These are phyloP conservation scores for Elaphurus davidianus DNA, from an alignment of 2,113 vertebrate genomes.

Conservation along the genomic window DNA sequence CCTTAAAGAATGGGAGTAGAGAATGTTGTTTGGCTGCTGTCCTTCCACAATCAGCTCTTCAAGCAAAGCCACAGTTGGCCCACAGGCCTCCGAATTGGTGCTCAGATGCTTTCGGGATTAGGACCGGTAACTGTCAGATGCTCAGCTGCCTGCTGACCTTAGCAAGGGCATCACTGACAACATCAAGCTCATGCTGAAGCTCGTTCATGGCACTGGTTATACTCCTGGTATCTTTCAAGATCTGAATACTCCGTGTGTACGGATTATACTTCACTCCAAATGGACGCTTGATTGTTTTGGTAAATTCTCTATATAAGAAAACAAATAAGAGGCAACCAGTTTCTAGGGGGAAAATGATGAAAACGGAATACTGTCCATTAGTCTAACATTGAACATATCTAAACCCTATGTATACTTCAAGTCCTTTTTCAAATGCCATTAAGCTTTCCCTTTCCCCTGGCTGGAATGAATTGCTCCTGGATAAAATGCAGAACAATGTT, in stretches of 20 bases:
- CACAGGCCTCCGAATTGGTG: not conserved
- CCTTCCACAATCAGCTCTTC: not conserved
- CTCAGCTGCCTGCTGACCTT: constrained; percentile 90
- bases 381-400: not conserved
- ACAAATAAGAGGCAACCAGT: constrained; percentile 31
- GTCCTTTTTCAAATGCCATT: not conserved
- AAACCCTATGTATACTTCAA: not conserved
- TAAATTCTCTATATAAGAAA: constrained; percentile 90
- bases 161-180: constrained; percentile 91
- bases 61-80: not conserved
- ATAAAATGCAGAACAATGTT: constrained; percentile 3
- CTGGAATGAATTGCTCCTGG: not conserved
- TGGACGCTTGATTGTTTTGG: constrained; percentile 97
- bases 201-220: constrained; percentile 92
- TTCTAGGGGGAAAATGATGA: not conserved
- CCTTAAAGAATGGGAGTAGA: not conserved
- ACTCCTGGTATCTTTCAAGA: constrained; percentile 92
- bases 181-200: constrained; percentile 92
- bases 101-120: not conserved
- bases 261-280: constrained; percentile 97
- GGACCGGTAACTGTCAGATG: constrained; percentile 76
- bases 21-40: not conserved
- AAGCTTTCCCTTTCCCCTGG: not conserved
- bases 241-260: constrained; percentile 93
- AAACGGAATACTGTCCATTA: not conserved